Base-by-base conservation (phyloP, 35 echinoderm and acorn worm genomes). In the Heliocidaris tuberculata region DNA sequence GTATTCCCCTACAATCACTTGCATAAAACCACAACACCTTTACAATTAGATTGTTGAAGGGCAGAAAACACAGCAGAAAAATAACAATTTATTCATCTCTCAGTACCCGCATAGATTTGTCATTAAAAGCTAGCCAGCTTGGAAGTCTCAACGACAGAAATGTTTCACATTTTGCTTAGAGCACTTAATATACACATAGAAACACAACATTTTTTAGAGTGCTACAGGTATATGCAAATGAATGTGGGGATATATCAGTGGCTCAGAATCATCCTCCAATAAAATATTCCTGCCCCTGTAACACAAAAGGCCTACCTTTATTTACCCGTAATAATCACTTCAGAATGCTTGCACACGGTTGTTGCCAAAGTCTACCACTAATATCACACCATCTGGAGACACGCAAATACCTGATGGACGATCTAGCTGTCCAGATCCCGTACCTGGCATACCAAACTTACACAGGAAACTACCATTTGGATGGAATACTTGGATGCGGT, bases 351-450 rank as follows among this genome's bases (percentile, higher is more conserved):
- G 98, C 78, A 99, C 96, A 61, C 98, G 90, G 93, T 99, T 99
- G 95, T 99, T 99, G 50, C 98, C 98, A 88, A 99, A 99, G 86
- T 99, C 98, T 29, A 99, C 98, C 49, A 99, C 98, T 48, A 99
- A 91, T 31, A 99, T 99, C 27, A 95, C 85, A 88, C 98, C 98
- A 96, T 99, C 98, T 31, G 97, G 98, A n/a, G 98, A 97, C 86
- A 99, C 98, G 85, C 98, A 99, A 30, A 99, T 97, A 50, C 98
- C 98, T 5, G 98, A 99, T 5, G 98, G 98, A 4, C 98, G 96
- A 88, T 99, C 98, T 30, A 99, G 59, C 59, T 99, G 95, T 19
- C 98, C 97, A 47, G 93, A 95, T 60, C 96, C 95, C 6, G 95
- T 95, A 29, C 98, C 98, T 48, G 96, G 97, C 31, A 93, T 92